phyloP scores from a whole-genome alignment of 2,113 vertebrate genomes.

The Microtus ochrogaster region DNA sequence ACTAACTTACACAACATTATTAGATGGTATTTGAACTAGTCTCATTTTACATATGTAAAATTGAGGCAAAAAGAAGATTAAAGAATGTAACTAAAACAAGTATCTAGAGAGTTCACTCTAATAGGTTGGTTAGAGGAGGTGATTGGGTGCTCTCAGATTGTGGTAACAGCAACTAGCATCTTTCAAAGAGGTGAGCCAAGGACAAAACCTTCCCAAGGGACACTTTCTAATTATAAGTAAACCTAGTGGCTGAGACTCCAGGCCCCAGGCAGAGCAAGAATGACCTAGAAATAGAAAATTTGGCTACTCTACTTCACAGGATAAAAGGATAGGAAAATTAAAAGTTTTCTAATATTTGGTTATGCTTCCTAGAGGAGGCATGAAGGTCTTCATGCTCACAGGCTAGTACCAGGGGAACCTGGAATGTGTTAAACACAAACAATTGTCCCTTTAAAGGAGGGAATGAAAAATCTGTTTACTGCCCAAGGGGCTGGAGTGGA shows the following conservation, averaged over 20 bases:
- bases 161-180: neutral
- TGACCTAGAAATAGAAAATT: neutral
- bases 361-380: neutral
- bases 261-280: neutral
- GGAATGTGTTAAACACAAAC: neutral
- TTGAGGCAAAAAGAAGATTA: neutral
- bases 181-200: neutral
- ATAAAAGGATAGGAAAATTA: neutral
- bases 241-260: neutral
- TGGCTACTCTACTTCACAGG: neutral
- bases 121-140: neutral
- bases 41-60: neutral
- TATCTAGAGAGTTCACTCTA: neutral
- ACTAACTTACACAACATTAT: neutral
- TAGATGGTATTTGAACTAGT: neutral
- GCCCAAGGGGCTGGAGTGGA: neutral
- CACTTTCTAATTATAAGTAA: neutral
- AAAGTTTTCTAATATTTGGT: no score
- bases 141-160: neutral
- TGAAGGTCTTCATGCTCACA: neutral
- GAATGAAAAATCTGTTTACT: neutral
- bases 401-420: neutral
- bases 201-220: neutral
- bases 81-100: neutral
- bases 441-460: neutral